These are phyloP conservation scores for Nomada ruficornis DNA, from an alignment of 2,888 invertebrate genomes.

Conservation along the genomic window DNA sequence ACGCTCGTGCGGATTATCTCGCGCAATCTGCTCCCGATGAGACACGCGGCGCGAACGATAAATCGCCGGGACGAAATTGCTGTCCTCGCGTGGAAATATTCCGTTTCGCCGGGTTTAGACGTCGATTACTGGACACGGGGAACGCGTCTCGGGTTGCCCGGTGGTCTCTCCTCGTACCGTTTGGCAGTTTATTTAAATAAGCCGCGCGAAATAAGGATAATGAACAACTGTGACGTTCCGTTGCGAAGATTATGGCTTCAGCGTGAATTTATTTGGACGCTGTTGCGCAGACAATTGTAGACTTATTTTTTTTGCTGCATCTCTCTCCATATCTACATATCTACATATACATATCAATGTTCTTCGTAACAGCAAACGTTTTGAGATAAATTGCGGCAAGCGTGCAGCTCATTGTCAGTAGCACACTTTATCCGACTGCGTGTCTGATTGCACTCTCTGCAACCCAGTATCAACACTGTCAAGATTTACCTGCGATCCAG, in stretches of 20 bases:
- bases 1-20: constrained; percentile 64
- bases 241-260: background rate
- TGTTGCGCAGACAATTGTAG: too few species aligned
- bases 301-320: background rate
- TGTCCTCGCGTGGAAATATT: background rate
- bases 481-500: background rate
- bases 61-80: constrained; percentile 46
- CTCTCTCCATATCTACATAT: background rate
- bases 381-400: background rate
- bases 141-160: background rate
- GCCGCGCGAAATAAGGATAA: background rate
- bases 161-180: background rate
- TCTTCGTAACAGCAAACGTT: background rate
- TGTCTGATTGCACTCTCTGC: background rate
- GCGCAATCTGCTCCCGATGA: constrained; percentile 67
- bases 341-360: background rate
- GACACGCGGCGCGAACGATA: constrained; percentile 47
- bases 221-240: background rate
- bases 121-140: background rate
- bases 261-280: background rate
- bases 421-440: background rate
- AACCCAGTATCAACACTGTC: background rate
- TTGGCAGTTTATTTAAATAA: constrained; percentile 21
- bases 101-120: constrained; percentile 2
- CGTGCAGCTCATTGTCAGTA: background rate